Evolutionary conservation across 2,797 vertebrate genomes (phyloP).

Genomic region (Hozukius guyotensis): DNA sequence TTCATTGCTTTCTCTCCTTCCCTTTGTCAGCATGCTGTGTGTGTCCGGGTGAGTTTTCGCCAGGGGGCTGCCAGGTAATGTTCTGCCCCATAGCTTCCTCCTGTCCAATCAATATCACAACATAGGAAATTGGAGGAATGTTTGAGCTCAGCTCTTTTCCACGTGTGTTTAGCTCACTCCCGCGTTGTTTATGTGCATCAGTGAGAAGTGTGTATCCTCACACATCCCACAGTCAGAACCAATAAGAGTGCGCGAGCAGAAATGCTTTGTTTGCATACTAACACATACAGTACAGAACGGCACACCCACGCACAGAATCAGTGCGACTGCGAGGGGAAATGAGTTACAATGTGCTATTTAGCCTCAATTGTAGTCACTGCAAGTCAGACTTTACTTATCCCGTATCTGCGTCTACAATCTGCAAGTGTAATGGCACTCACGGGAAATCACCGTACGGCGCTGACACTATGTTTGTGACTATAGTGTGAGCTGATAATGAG

Average conservation of each 20-base stretch:
- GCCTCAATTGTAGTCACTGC: constrained; percentile 23
- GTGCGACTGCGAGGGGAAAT: constrained; percentile 33
- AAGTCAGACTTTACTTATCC: constrained; percentile 35
- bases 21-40: constrained; percentile 6
- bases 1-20: constrained; percentile 5
- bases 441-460: constrained; percentile 45
- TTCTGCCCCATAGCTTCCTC: constrained; percentile 40
- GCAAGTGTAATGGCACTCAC: constrained; percentile 30
- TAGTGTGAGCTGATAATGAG: constrained; percentile 31
- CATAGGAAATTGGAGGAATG: constrained; percentile 47
- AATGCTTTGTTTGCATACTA: constrained; percentile 21
- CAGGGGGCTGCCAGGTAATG: constrained; percentile 34
- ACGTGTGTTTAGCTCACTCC: constrained; percentile 1
- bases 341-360: constrained; percentile 31
- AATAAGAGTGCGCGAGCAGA: not conserved
- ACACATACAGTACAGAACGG: constrained; percentile 2
- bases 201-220: not conserved
- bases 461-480: constrained; percentile 44
- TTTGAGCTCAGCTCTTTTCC: constrained; percentile 47
- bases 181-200: not conserved
- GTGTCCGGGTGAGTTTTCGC: constrained; percentile 15
- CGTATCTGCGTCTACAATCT: constrained; percentile 39
- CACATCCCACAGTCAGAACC: not conserved
- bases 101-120: constrained; percentile 51
- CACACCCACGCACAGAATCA: not conserved